Evolutionary conservation across 2,888 invertebrate species (phyloP).

Genomic region (Tenthredo notha): DNA sequence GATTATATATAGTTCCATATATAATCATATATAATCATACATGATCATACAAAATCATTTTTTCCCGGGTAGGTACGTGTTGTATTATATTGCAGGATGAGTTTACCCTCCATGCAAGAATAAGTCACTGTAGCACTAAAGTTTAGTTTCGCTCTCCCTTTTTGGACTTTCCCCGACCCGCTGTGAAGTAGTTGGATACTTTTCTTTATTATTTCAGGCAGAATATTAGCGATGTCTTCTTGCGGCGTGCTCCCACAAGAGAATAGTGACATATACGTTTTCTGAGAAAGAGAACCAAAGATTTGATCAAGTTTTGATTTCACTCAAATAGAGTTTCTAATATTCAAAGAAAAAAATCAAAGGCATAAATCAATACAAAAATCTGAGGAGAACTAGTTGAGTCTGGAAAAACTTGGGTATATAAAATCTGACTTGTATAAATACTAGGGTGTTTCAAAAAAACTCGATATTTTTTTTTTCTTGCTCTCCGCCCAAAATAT

Average conservation of each 20-base stretch:
- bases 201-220: constrained; percentile 21
- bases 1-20: no score
- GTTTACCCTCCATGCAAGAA: constrained; percentile 22
- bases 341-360: background rate
- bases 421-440: background rate
- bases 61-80: no score
- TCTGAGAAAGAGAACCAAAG: background rate
- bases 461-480: no score
- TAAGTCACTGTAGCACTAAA: background rate
- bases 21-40: no score
- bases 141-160: background rate
- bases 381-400: no score
- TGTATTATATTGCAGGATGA: background rate
- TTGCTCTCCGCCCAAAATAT: no score
- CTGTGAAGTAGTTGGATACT: constrained; percentile 13
- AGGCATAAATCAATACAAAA: background rate
- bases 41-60: no score
- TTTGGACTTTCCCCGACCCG: constrained; percentile 9
- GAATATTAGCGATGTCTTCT: constrained; percentile 1
- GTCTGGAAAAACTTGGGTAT: no score
- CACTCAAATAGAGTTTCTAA: background rate
- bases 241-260: background rate
- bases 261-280: constrained; percentile 5
- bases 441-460: no score
- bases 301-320: background rate